Base-by-base conservation (phyloP, 64 coral and sea anemone species). In the Actinia tenebrosa region DNA sequence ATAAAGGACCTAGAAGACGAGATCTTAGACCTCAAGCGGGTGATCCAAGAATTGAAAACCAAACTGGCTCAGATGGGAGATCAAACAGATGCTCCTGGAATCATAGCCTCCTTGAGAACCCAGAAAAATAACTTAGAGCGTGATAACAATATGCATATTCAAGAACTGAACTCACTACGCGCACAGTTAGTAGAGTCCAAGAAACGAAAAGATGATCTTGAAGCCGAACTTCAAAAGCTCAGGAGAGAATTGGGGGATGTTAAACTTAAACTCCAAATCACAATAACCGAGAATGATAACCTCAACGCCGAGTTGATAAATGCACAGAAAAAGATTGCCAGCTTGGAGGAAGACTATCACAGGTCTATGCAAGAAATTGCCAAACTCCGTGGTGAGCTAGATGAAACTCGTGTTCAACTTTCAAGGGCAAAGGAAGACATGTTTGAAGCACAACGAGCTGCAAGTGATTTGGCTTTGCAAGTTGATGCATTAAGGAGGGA, bases 81-180 rank as follows among this genome's bases (percentile, higher is more conserved):
- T 61, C 91, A 93, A 64, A 97, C 94, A 42, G 94, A 97, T 80
- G 91, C 88, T 55, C 91, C 91, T 42, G 94, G 94, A 26, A 87
- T 97, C 47, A 92, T 97, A 16, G 88, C 88, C 9, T 97, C 94
- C 23, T 64, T 97, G 11, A 87, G 94, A 13, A 78, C 82, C n/a
- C 94, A 97, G 68, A 97, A 90, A 52, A 87, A 97, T 60, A 62
- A 84, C 44, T 19, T 97, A 52, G 91, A 97, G 78, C 91, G 94
- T 59, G 94, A 97, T 44, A 93, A 90, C 75, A 77, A 92, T 47
- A 97, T 93, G 91, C 71, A 93, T 1, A 97, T 60, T 81, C 91
- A 97, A 47, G 94, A 97, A 37, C 37, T 97, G 42, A 61, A 78
- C 16, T 53, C 91, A 62, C 50, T 89, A n/a, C 92, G 88, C 60